Base-by-base conservation (phyloP, 2,797 vertebrate genomes). In the Liparis tanakae region DNA sequence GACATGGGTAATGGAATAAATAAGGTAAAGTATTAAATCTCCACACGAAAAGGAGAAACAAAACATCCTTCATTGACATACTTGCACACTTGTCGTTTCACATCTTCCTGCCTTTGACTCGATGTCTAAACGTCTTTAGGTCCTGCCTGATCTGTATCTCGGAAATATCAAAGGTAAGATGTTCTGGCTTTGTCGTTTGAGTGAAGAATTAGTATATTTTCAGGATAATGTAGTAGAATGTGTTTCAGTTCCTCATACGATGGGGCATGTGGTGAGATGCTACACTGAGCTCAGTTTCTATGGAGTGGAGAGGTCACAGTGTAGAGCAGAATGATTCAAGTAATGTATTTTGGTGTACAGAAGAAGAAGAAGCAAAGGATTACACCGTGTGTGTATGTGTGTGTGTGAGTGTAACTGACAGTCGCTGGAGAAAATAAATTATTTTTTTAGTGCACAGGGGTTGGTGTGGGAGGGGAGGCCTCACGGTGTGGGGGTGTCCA, bases 111-210 rank as follows among this genome's bases (percentile, higher is more conserved):
- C 41, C 10, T 58, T 41, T 71, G 34, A 33, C 33, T 34, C 1
- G 0, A 0, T 69, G 25, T 77, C 13, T 2, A 25, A n/a, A 30
- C 66, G 25, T 69, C 33, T 73, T 60, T 82, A 97, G 96, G 94
- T 97, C 83, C 94, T 98, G 78, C 94, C 96, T 41, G 92, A 95
- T 86, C 94, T 97, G 58, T 97, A 96, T 87, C 94, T 97, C 56
- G 97, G 96, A 85, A 98, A 96, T 90, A 92, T 97, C 82, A 97
- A 95, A 96, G 96, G 96, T 97, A 91, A 90, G 81, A n/a, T 2
- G 7, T 22, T 39, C n/a, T 7, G 37, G 36, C 17, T 58, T 33
- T 56, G n/a, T 59, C 60, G 58, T 64, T 55, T 72, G 51, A 74
- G 65, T 79, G n/a, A 68, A 68, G n/a, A 79, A 76, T 57, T 63